Base-by-base conservation (phyloP, 1,140 invertebrate species). In the Brachionus asplanchnoidis region DNA sequence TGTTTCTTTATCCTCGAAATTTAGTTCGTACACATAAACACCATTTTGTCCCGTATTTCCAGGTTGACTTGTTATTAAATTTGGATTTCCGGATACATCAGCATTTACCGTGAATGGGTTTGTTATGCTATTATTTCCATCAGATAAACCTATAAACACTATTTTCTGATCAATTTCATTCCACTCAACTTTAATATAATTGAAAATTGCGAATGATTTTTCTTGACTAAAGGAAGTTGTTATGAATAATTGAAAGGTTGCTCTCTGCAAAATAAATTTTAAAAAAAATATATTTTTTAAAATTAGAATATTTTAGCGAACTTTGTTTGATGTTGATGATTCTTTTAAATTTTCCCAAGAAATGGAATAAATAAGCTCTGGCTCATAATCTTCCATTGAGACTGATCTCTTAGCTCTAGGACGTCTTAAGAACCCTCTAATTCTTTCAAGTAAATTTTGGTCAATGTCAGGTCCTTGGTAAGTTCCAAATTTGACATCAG, bases 181-280 rank as follows among this genome's bases (percentile, higher is more conserved):
- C 79, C 79, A 82, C 0, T 82, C 65, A 9, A 82, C 42, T 40
- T 40, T 42, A 1, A 60, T 50, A 46, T 82, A 82, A 11, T 82
- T 82, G 23, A 82, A 82, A 23, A 82, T 82, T 5, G 79, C 79
- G 14, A 7, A 82, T 3, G 53, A 14, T 14, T 36, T 82, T 20
- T 68, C 53, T 82, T 60, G 53, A n/a, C 12, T 20, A 36, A 32
- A 65, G 0, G 79, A 82, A 11, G 65, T 20, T 14, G 79, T 68
- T 20, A 82, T 20, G 23, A 82, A 40, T 65, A 82, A 46, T 46
- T 82, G 79, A 68, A 82, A 82, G 2, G 79, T 65, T 0, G 79
- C 79, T 65, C 79, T 80, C 77, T 79, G n/a, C n/a, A n/a, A 9
- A 44, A 44, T 11, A 42, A 42, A 42, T 42, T 6, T 6, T 11